Conservation (phyloP, 2,888 invertebrate species). For the Ormyrus labotus region DNA sequence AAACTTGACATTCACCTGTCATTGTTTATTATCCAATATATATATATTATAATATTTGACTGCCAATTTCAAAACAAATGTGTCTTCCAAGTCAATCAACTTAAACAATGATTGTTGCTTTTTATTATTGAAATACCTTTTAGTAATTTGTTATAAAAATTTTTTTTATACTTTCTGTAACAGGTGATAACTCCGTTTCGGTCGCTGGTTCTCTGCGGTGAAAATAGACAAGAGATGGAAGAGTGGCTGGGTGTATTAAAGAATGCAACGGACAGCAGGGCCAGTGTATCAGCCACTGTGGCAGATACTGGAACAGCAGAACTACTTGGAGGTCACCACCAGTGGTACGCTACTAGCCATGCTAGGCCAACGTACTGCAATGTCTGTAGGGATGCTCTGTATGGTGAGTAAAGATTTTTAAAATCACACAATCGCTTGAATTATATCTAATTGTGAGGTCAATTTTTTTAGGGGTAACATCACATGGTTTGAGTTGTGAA, state of each 20-base stretch:
- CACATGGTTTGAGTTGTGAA: slow-evolving; percentile 96
- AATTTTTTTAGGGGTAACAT: slow-evolving; percentile 86
- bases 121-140: too few relatives aligned
- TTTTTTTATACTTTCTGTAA: slow-evolving; percentile 46
- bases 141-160: not conserved
- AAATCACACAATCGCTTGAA: not conserved
- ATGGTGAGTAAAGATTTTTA: slow-evolving; percentile 75
- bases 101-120: too few relatives aligned
- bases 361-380: slow-evolving; percentile 98
- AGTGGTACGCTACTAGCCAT: slow-evolving; percentile 94
- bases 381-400: slow-evolving; percentile 94
- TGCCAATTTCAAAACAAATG: too few relatives aligned
- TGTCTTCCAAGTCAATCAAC: too few relatives aligned
- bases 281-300: slow-evolving; percentile 66
- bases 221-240: slow-evolving; percentile 92
- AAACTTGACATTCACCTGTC: not conserved
- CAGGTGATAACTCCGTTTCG: slow-evolving; percentile 87
- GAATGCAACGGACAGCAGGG: slow-evolving; percentile 80
- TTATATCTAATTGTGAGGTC: not conserved
- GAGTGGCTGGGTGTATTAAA: slow-evolving; percentile 92
- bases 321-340: slow-evolving; percentile 83
- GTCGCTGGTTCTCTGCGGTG: slow-evolving; percentile 87
- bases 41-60: too few relatives aligned
- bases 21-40: not conserved
- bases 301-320: slow-evolving; percentile 79